Evolutionary conservation across 92 coral and sea anemone species (phyloP).

Genomic region (Blastomussa wellsi): DNA sequence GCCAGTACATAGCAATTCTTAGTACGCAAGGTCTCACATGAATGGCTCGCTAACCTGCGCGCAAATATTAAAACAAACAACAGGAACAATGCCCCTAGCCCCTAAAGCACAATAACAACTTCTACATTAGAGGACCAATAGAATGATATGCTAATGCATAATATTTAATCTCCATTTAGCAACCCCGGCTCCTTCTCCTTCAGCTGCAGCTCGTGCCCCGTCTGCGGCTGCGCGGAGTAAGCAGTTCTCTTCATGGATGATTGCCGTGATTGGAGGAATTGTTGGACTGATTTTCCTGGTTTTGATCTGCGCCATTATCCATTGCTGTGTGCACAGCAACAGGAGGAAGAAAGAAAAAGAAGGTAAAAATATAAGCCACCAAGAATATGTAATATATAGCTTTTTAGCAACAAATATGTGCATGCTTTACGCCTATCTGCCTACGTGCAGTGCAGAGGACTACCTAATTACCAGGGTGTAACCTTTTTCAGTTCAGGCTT

Average conservation of each 20-base stretch:
- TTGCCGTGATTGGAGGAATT: conserved; percentile 17
- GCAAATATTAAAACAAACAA: too few species aligned
- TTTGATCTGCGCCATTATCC: conserved; percentile 29
- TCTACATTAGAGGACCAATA: too few species aligned
- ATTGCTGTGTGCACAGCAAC: conserved; percentile 14
- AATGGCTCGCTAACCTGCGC: too few species aligned
- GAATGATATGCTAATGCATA: background rate
- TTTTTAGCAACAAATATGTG: background rate
- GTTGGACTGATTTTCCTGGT: conserved; percentile 27
- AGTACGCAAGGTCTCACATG: too few species aligned
- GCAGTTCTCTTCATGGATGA: background rate
- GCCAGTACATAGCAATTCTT: too few species aligned
- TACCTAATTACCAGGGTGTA: background rate
- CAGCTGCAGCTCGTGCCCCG: background rate
- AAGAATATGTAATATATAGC: background rate
- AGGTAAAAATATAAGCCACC: background rate
- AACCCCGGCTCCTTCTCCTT: conserved; percentile 1
- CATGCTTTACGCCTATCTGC: background rate
- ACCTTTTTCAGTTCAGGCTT: too few species aligned
- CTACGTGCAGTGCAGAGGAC: background rate
- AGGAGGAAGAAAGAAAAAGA: background rate
- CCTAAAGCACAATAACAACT: too few species aligned
- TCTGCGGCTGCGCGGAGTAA: conserved; percentile 1
- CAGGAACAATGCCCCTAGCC: too few species aligned
- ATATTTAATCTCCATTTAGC: background rate